Base-by-base conservation (phyloP, 2,113 vertebrate genomes). In the Sprattus sprattus region DNA sequence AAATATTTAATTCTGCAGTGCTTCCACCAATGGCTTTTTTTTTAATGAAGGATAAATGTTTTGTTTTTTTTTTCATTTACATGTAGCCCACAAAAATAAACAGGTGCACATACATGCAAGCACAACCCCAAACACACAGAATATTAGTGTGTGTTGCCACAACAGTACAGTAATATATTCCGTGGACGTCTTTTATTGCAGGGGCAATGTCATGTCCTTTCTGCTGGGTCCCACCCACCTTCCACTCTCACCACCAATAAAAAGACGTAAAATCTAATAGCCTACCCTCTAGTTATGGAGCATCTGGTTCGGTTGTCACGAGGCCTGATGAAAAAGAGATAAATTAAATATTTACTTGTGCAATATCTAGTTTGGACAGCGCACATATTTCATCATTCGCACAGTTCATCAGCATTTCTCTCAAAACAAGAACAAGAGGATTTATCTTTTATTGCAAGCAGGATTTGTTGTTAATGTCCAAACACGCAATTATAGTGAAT, bases 181-280 rank as follows among this genome's bases (percentile, higher is more conserved):
- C 50, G 71, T 45, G 80, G 86, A 87, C 84, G 82, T 86, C 54
- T 78, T 75, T 86, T 82, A 89, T 86, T 86, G 86, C 86, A 86
- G 84, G 71, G 82, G 81, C 86, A 85, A 86, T 89, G 86, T 87
- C 85, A 82, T 44, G 84, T 87, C 86, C 88, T 84, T 39, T 82
- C 49, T 47, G 60, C 39, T 25, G 45, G 39, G 20, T 82, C 82
- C 67, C 86, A 81, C 86, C 86, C 86, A 86, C 85, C 85, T 83
- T 44, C 39, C 71, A 60, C 22, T 78, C 64, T 80, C 81, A 57
- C 46, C 46, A 0, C 85, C 83, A 87, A 85, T 82, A 82, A 75
- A 71, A 25, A 82, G 25, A 5, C 46, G 16, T 78, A 47, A 57
- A 46, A 71, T 64, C 85, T 71, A 86, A 81, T 80, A 81, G 85